These are phyloP conservation scores for Sciurus carolinensis DNA, from an alignment of 2,797 vertebrate species.

Conservation along the genomic window DNA sequence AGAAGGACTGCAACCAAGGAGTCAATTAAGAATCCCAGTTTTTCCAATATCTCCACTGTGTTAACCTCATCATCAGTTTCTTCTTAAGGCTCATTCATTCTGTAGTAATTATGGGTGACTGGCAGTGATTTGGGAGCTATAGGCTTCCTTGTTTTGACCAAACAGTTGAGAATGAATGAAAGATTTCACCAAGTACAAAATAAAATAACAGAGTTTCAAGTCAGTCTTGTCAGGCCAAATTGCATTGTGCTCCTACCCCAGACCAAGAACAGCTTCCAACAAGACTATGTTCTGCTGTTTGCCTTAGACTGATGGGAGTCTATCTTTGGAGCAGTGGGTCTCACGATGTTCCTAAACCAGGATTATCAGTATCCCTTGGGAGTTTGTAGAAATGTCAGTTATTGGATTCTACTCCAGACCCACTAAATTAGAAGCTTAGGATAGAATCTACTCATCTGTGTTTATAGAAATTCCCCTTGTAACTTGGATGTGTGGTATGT, in stretches of 20 bases:
- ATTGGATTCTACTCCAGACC: background rate
- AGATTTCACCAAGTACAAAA: background rate
- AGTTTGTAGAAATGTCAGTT: background rate
- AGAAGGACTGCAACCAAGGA: background rate
- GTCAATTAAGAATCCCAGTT: background rate
- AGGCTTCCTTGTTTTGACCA: constrained; percentile 9
- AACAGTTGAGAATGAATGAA: background rate
- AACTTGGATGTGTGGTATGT: background rate
- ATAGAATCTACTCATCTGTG: background rate
- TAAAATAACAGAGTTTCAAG: background rate
- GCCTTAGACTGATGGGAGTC: background rate
- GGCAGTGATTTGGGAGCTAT: background rate
- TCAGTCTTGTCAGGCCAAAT: background rate
- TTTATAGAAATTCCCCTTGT: background rate
- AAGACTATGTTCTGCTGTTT: background rate
- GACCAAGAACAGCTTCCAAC: background rate
- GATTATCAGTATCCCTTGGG: background rate
- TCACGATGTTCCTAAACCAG: background rate
- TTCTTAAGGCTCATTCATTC: background rate
- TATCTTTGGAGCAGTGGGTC: background rate
- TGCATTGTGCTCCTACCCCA: background rate
- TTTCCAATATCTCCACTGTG: background rate
- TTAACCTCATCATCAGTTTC: background rate
- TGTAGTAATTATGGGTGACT: background rate
- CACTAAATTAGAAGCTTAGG: background rate